Percentiles rank a stretch among this genome's conserved stretches.
Evolutionary conservation across 1,140 invertebrate species (phyloP).

Genomic region (Antheraea mylitta): DNA sequence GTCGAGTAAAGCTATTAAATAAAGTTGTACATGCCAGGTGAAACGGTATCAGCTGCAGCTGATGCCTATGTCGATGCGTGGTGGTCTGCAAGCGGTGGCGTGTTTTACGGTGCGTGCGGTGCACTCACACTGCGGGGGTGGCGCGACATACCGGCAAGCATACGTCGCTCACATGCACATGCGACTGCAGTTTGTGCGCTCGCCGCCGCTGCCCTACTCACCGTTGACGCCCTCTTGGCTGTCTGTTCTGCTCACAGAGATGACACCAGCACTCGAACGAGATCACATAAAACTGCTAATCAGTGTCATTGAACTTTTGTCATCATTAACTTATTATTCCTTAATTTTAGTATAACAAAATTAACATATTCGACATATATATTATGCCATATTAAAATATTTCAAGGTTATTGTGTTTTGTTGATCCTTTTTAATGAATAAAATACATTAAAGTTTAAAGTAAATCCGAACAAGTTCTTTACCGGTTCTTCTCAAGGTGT

Average conservation of each 20-base stretch:
- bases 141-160: constrained; percentile 40
- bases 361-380: no score
- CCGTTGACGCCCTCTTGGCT: constrained; percentile 48
- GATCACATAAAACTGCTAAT: constrained; percentile 24
- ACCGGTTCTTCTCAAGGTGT: no score
- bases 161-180: constrained; percentile 40
- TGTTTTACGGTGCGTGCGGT: constrained; percentile 50
- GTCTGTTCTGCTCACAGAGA: constrained; percentile 51
- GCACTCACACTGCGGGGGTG: constrained; percentile 44
- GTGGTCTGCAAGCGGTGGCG: constrained; percentile 55
- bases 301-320: constrained; percentile 3
- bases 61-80: constrained; percentile 61
- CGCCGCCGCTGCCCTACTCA: constrained; percentile 44
- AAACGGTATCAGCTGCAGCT: constrained; percentile 56
- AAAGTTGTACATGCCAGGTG: constrained; percentile 37
- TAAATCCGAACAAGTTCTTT: no score
- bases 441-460: no score
- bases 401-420: no score
- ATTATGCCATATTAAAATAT: no score
- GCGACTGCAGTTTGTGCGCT: constrained; percentile 46
- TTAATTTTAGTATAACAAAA: no score
- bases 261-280: constrained; percentile 40
- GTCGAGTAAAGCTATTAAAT: no score
- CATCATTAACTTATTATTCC: no score
- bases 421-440: no score